Conservation (phyloP, 2,113 vertebrate species). For the Peucedramus taeniatus region DNA sequence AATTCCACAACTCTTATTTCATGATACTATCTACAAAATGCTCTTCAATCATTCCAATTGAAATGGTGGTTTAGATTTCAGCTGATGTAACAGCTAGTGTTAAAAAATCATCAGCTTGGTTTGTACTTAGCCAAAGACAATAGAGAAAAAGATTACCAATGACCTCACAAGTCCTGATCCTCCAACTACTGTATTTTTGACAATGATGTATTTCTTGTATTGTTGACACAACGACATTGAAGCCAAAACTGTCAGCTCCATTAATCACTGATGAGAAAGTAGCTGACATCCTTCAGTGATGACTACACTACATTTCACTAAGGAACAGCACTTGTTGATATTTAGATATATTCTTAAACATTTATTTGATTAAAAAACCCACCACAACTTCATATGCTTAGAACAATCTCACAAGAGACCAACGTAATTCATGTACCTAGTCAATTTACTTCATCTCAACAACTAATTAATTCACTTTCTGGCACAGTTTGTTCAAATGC, state of each 20-base stretch:
- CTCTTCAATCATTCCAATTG: background rate
- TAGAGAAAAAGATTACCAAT: background rate
- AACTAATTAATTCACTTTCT: background rate
- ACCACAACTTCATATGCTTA: background rate
- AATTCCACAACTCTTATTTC: background rate
- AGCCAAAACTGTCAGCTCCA: background rate
- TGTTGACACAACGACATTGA: background rate
- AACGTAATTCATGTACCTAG: background rate
- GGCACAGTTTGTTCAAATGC: background rate
- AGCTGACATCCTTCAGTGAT: background rate
- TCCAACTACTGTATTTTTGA: background rate
- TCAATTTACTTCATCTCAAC: background rate
- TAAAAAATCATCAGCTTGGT: accelerated
- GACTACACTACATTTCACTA: background rate
- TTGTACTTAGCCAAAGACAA: background rate
- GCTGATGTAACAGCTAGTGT: background rate
- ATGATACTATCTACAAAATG: background rate
- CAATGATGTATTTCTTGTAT: background rate
- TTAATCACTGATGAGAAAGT: background rate
- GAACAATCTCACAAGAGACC: background rate
- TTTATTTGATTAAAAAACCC: background rate
- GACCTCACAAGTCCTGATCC: background rate
- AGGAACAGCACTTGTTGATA: background rate
- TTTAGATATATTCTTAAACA: background rate
- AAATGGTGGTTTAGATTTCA: background rate